Conservation (phyloP, 2,888 invertebrate genomes). For the Oasisia sp. region DNA sequence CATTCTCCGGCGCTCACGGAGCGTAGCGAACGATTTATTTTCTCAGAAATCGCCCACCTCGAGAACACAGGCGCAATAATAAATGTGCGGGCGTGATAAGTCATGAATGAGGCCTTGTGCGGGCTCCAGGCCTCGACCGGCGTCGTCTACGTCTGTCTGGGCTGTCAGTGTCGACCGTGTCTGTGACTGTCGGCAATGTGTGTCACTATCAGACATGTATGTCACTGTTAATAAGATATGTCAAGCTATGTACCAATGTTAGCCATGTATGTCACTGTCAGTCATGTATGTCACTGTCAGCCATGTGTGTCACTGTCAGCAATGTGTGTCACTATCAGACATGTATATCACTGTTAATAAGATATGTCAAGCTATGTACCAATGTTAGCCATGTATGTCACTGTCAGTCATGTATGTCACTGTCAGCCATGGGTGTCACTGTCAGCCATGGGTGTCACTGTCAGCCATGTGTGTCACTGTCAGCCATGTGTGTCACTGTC, state of each 20-base stretch:
- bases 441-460: no score
- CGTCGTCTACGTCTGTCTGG: no score
- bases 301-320: background rate
- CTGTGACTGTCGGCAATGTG: no score
- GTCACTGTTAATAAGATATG: no score
- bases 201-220: no score
- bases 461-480: no score
- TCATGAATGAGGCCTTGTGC: background rate
- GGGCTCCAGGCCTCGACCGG: background rate
- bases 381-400: background rate
- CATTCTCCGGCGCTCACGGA: background rate
- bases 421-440: no score
- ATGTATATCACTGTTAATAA: background rate
- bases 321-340: background rate
- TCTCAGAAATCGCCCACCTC: slow-evolving; percentile 7
- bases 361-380: no score
- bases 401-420: no score
- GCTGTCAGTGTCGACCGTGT: no score
- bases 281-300: background rate
- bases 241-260: no score
- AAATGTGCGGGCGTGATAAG: background rate
- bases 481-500: no score
- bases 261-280: background rate
- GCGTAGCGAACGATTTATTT: background rate
- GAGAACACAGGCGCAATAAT: background rate